Conservation (phyloP, 2,113 vertebrate species). For the Albula glossodonta region DNA sequence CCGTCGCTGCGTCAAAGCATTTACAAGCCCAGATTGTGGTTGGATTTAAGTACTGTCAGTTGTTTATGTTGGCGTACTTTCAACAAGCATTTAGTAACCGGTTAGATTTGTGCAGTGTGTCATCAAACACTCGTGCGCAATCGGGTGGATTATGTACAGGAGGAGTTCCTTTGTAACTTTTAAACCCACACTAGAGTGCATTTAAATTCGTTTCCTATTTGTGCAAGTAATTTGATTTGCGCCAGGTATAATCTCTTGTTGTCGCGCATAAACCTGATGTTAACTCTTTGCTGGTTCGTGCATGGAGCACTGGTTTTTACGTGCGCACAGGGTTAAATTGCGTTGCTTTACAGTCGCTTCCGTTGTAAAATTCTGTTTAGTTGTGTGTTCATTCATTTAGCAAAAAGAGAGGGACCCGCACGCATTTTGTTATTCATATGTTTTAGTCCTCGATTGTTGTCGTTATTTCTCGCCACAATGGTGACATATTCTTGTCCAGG, state of each 20-base stretch:
- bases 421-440: too few relatives aligned
- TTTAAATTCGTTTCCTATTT: not conserved
- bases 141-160: not conserved
- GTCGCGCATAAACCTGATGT: not conserved
- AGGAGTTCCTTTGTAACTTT: not conserved
- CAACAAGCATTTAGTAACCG: not conserved
- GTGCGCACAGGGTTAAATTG: not conserved
- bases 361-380: not conserved
- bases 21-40: not conserved
- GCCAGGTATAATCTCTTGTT: not conserved
- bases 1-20: not conserved
- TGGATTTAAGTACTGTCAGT: conserved; percentile 13
- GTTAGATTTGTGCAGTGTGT: not conserved
- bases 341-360: not conserved
- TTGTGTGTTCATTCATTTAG: not conserved
- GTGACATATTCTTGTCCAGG: not conserved
- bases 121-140: not conserved
- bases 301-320: not conserved
- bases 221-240: not conserved
- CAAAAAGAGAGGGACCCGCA: not conserved
- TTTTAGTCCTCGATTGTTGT: too few relatives aligned
- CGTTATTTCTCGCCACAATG: too few relatives aligned
- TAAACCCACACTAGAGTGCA: not conserved
- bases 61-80: conserved; percentile 1
- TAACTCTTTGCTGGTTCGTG: not conserved